These are phyloP conservation scores for Dinothrombium tinctorium DNA, from an alignment of 1,140 invertebrate genomes.

Conservation along the genomic window DNA sequence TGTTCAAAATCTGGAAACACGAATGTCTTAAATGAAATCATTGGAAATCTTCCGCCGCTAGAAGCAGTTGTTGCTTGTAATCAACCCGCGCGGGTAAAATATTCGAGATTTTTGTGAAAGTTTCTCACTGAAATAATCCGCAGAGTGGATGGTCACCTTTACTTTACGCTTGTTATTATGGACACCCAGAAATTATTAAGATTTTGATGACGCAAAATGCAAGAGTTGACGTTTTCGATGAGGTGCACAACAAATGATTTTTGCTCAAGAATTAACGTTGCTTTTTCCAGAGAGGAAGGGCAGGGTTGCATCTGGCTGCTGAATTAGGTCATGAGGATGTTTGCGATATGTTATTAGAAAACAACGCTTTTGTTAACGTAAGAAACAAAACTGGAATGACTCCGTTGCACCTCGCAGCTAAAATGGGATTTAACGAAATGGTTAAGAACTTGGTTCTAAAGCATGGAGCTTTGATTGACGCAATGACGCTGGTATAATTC, in stretches of 20 bases:
- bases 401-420: constrained; percentile 82
- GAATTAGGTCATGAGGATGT: constrained; percentile 72
- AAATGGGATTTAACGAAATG: constrained; percentile 89
- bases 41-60: constrained; percentile 56
- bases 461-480: constrained; percentile 3
- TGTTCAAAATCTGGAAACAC: constrained; percentile 85
- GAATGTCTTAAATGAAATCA: constrained; percentile 75
- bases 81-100: constrained; percentile 42
- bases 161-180: constrained; percentile 50
- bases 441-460: constrained; percentile 76
- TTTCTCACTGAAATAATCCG: neutral
- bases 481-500: constrained; percentile 23
- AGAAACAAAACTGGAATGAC: constrained; percentile 73
- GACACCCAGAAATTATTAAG: constrained; percentile 31
- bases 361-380: constrained; percentile 90
- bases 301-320: constrained; percentile 79
- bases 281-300: constrained; percentile 78
- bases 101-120: neutral
- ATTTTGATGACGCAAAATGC: constrained; percentile 44
- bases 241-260: constrained; percentile 29
- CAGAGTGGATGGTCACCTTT: constrained; percentile 79
- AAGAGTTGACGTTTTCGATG: constrained; percentile 93
- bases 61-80: constrained; percentile 81
- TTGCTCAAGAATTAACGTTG: neutral
- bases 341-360: constrained; percentile 74